Conservation (phyloP, 1,140 invertebrate genomes). For the Apis laboriosa region DNA sequence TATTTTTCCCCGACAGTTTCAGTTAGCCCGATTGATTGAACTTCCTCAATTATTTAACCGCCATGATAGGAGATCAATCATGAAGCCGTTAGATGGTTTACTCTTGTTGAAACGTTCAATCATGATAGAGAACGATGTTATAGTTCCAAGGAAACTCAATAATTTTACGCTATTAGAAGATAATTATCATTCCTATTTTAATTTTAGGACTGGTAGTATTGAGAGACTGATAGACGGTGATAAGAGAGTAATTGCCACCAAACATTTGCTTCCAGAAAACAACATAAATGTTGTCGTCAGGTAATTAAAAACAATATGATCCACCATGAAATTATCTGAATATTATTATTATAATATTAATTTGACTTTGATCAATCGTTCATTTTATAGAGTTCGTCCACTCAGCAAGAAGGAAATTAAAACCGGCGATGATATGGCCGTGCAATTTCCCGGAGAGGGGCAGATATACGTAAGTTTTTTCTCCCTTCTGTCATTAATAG, state of each 20-base stretch:
- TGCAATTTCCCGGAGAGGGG: conserved; percentile 90
- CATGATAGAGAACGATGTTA: not conserved
- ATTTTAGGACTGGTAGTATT: conserved; percentile 69
- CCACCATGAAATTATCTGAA: not conserved
- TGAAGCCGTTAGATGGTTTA: not conserved
- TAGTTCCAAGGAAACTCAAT: not conserved
- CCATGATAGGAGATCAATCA: conserved; percentile 27
- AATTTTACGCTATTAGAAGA: not conserved
- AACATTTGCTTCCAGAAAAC: conserved; percentile 83
- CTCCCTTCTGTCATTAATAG: not conserved
- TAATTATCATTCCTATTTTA: not conserved
- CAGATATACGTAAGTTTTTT: conserved; percentile 86
- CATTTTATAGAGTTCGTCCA: conserved; percentile 26
- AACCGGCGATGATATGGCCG: conserved; percentile 82
- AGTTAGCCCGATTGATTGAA: conserved; percentile 38
- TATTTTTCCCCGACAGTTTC: conserved; percentile 28
- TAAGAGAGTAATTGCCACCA: conserved; percentile 66
- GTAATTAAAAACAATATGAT: conserved; percentile 69
- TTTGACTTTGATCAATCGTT: not conserved
- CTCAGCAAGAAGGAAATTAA: conserved; percentile 84
- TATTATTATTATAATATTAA: not conserved
- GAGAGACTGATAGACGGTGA: conserved; percentile 70
- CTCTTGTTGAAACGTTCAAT: conserved; percentile 1
- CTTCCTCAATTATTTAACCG: conserved; percentile 32
- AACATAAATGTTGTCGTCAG: conserved; percentile 91